phyloP scores from a whole-genome alignment of 2,888 invertebrate genomes.

The Scaptomyza flava region DNA sequence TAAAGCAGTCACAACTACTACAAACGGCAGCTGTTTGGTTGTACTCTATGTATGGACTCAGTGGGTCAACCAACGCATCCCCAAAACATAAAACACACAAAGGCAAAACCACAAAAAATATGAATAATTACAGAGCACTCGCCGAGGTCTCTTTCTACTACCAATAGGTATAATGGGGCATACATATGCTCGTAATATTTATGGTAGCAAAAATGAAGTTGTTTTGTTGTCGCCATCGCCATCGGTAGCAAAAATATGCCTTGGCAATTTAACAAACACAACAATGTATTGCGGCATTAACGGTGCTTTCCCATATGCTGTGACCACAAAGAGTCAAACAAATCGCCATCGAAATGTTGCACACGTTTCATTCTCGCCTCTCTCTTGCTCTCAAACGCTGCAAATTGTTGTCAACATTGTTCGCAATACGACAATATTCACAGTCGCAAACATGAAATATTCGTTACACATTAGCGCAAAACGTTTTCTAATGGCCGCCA shows the following conservation, averaged over 20 bases:
- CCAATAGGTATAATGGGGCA: conserved; percentile 44
- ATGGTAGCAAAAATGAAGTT: conserved; percentile 67
- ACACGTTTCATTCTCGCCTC: conserved; percentile 11
- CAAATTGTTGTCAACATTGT: conserved; percentile 44
- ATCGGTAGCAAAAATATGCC: conserved; percentile 62
- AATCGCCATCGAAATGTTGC: conserved; percentile 34
- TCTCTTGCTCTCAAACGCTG: background rate
- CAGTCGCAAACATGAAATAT: conserved; percentile 63
- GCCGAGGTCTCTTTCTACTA: conserved; percentile 1
- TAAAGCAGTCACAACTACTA: conserved; percentile 48
- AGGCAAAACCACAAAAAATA: conserved; percentile 67
- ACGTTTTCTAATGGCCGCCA: conserved; percentile 70
- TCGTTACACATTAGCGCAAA: conserved; percentile 78
- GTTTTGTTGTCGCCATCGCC: conserved; percentile 53
- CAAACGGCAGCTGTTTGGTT: conserved; percentile 10
- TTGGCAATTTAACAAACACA: conserved; percentile 72
- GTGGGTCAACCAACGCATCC: conserved; percentile 72
- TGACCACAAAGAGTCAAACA: conserved; percentile 48
- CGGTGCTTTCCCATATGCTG: conserved; percentile 67
- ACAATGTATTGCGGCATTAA: conserved; percentile 74
- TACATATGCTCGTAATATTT: conserved; percentile 48
- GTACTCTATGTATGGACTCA: conserved; percentile 18
- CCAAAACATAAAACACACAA: conserved; percentile 27
- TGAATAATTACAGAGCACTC: conserved; percentile 70
- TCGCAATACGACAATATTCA: conserved; percentile 33